These are phyloP conservation scores for Xerus inauris DNA, from an alignment of 2,113 vertebrate species.

Conservation along the genomic window DNA sequence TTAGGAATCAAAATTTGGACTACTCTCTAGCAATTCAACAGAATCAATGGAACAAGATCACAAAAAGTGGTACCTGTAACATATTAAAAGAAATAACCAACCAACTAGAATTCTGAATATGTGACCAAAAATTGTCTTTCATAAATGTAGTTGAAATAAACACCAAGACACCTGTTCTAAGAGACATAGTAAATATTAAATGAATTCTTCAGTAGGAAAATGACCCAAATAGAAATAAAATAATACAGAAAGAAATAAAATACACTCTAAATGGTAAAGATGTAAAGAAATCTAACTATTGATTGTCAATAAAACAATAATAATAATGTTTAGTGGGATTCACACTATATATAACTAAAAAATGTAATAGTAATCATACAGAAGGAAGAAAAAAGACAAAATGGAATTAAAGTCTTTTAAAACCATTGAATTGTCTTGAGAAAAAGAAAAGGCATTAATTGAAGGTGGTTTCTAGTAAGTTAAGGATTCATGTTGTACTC, in stretches of 20 bases:
- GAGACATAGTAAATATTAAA: background rate
- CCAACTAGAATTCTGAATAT: background rate
- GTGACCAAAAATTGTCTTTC: background rate
- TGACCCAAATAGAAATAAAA: background rate
- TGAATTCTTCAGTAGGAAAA: background rate
- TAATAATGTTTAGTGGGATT: background rate
- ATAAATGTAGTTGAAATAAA: background rate
- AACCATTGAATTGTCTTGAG: background rate
- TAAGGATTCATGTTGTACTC: background rate
- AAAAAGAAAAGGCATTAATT: conserved; percentile 13
- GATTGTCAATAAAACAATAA: background rate
- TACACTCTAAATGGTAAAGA: background rate
- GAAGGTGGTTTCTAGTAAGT: background rate
- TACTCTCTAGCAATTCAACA: background rate
- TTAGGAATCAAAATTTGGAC: background rate
- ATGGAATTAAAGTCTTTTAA: background rate
- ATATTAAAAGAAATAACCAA: background rate
- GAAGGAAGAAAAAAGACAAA: background rate
- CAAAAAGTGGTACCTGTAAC: background rate
- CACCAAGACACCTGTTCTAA: background rate
- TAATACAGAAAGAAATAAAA: background rate
- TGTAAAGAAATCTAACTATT: background rate
- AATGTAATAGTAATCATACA: background rate
- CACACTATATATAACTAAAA: background rate
- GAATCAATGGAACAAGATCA: background rate